phyloP scores from a whole-genome alignment of 2,113 vertebrate species.

The Falcunculus frontatus region DNA sequence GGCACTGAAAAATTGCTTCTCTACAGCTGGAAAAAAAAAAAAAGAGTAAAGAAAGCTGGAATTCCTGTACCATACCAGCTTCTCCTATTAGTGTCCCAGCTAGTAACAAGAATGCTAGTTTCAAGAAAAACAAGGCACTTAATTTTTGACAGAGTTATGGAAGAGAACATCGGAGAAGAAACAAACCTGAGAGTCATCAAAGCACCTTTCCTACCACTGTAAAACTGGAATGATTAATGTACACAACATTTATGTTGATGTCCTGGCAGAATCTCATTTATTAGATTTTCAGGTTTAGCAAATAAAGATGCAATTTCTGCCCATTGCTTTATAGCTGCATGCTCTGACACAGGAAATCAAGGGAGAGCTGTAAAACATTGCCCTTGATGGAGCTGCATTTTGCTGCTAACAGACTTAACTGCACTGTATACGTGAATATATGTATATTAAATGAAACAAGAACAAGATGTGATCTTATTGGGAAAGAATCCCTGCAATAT shows the following conservation, averaged over 20 bases:
- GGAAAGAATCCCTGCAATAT: constrained; percentile 64
- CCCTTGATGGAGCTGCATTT: neutral
- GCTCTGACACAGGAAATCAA: constrained; percentile 52
- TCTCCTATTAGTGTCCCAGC: constrained; percentile 8
- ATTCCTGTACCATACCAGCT: neutral
- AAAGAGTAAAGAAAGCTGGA: neutral
- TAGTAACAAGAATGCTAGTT: neutral
- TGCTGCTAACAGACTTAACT: neutral
- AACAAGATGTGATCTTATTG: constrained; percentile 68
- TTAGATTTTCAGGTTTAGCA: constrained; percentile 21
- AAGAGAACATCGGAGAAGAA: neutral
- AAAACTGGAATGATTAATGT: neutral
- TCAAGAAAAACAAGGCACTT: neutral
- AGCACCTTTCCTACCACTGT: neutral
- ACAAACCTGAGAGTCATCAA: neutral
- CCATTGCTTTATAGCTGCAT: neutral
- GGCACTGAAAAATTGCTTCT: constrained; percentile 8
- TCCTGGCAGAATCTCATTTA: neutral
- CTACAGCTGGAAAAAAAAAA: neutral
- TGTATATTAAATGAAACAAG: constrained; percentile 47
- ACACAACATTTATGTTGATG: neutral
- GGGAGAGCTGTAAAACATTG: constrained; percentile 33
- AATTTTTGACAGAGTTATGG: neutral
- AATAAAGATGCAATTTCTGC: constrained; percentile 7
- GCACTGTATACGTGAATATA: neutral